These are phyloP conservation scores for Luperina nickerlii DNA, from an alignment of 2,888 invertebrate species.

Conservation along the genomic window DNA sequence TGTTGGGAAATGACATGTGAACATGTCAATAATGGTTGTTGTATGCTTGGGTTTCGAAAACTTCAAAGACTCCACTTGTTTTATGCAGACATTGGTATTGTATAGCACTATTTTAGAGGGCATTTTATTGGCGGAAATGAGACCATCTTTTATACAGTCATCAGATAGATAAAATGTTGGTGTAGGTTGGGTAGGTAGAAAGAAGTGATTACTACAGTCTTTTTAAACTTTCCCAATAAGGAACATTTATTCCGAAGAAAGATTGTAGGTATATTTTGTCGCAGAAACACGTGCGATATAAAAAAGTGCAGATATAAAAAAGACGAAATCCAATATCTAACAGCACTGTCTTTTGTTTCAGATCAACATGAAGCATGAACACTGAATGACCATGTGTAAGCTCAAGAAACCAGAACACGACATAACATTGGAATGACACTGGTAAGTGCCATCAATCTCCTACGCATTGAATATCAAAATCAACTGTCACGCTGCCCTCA, in stretches of 20 bases:
- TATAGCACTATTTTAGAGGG: not conserved
- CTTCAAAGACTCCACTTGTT: not conserved
- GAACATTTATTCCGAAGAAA: not conserved
- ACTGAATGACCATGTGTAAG: slow-evolving; percentile 72
- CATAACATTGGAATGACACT: slow-evolving; percentile 62
- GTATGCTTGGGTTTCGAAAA: slow-evolving; percentile 30
- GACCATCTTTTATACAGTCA: not conserved
- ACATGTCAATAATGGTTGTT: slow-evolving; percentile 28
- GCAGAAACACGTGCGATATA: not conserved
- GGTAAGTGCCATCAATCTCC: slow-evolving; percentile 42
- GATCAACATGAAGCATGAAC: slow-evolving; percentile 68
- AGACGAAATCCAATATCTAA: not conserved
- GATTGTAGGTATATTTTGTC: not conserved
- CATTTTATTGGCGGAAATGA: not conserved
- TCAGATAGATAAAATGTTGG: not conserved
- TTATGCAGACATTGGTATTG: not conserved
- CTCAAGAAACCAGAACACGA: slow-evolving; percentile 63
- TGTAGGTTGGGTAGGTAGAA: not conserved
- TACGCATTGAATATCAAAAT: slow-evolving; percentile 16
- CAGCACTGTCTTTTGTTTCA: slow-evolving; percentile 76
- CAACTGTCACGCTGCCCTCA: not conserved
- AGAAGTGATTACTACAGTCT: not conserved
- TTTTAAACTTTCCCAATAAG: not conserved
- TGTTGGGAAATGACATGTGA: slow-evolving; percentile 59
- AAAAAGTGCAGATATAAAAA: not conserved